Percentiles rank a stretch among this genome's conserved stretches.
Conservation (phyloP, 1,140 invertebrate species). For the Drosophila asahinai region DNA sequence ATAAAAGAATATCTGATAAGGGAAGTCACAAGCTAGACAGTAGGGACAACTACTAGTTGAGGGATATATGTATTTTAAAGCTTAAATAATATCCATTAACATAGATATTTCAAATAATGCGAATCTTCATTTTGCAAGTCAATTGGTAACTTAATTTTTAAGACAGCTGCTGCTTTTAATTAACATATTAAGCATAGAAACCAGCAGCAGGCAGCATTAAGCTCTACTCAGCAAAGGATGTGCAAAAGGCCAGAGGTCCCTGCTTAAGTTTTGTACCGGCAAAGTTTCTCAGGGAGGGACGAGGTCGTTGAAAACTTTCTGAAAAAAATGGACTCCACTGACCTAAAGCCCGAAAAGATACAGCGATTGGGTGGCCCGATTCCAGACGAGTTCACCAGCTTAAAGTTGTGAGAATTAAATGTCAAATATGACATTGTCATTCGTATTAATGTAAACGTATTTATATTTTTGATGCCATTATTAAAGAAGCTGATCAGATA, state of each 20-base stretch:
- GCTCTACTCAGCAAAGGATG: conserved; percentile 15
- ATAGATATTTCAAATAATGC: not conserved
- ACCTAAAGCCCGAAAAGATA: conserved; percentile 9
- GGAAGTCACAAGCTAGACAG: not conserved
- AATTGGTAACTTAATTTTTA: conserved; percentile 50
- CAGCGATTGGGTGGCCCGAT: conserved; percentile 8
- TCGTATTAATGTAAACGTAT: conserved; percentile 9
- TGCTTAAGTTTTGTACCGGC: conserved; percentile 41
- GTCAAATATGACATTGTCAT: conserved; percentile 20
- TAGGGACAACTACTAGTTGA: not conserved
- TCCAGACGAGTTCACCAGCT: not conserved
- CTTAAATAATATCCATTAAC: too few species aligned
- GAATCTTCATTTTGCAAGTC: conserved; percentile 14
- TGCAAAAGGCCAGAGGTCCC: conserved; percentile 44
- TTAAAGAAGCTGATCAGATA: conserved; percentile 4
- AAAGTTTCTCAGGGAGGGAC: conserved; percentile 14
- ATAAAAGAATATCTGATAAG: not conserved
- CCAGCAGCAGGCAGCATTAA: conserved; percentile 24
- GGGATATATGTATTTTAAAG: too few species aligned
- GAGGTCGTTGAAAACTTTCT: conserved; percentile 33
- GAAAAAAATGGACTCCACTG: conserved; percentile 11
- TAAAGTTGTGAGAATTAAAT: conserved; percentile 11
- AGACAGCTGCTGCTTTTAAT: conserved; percentile 51
- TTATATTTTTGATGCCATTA: conserved; percentile 35
- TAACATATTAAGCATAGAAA: conserved; percentile 46